Percentiles rank a stretch among this genome's conserved stretches.
Conservation (phyloP, 2,888 invertebrate species). For the Cinara cedri region DNA sequence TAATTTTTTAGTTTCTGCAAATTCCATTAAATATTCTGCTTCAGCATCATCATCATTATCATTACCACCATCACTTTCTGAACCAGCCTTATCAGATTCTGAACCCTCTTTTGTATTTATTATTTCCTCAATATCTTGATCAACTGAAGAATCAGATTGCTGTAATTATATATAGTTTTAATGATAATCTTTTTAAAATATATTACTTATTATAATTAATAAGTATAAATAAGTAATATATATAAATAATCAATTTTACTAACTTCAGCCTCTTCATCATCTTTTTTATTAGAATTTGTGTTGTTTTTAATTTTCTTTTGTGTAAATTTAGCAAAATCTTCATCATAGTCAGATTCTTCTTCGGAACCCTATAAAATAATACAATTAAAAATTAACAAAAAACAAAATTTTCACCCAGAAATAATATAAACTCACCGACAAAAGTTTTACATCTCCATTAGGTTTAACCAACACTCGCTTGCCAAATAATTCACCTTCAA, state of each 20-base stretch:
- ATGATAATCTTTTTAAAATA: background rate
- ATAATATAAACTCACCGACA: constrained; percentile 26
- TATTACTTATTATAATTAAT: background rate
- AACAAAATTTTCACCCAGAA: background rate
- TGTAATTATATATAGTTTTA: background rate
- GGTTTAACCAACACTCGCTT: constrained; percentile 68
- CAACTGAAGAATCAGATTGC: constrained; percentile 20
- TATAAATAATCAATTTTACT: no score
- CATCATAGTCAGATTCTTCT: constrained; percentile 45
- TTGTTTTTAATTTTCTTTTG: constrained; percentile 21
- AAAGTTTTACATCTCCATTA: constrained; percentile 66
- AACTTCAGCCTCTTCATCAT: constrained; percentile 29
- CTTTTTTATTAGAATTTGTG: background rate
- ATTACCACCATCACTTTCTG: constrained; percentile 39
- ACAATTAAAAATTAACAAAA: no score
- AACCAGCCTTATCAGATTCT: constrained; percentile 1
- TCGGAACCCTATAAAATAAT: constrained; percentile 39
- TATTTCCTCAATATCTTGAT: constrained; percentile 10
- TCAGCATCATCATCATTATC: constrained; percentile 52
- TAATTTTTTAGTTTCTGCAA: constrained; percentile 50
- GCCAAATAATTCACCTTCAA: constrained; percentile 68
- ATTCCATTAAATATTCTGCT: constrained; percentile 52
- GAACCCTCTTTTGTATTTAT: constrained; percentile 7
- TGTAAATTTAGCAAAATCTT: background rate
- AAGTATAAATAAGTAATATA: background rate